phyloP scores from a whole-genome alignment of 2,888 invertebrate species.

The Oxyteleia sp. region DNA sequence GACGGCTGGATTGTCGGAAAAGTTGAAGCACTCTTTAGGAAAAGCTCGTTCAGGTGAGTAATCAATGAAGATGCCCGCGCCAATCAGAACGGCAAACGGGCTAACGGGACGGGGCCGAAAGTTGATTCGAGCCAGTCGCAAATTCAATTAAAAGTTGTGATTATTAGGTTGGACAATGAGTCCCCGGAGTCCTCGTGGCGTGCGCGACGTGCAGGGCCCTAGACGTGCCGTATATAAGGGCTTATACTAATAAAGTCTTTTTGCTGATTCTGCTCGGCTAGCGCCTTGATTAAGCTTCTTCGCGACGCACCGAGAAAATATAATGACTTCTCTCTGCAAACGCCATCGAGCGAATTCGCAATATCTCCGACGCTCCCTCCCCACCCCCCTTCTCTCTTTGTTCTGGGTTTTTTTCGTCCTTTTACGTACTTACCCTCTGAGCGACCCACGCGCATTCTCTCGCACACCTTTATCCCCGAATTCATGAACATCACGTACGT shows the following conservation, averaged over 20 bases:
- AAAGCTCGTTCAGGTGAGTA: conserved; percentile 76
- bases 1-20: conserved; percentile 46
- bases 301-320: conserved; percentile 87
- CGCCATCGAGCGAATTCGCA: conserved; percentile 78
- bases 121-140: conserved; percentile 84
- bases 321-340: conserved; percentile 85
- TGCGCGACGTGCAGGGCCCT: conserved; percentile 61
- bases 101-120: conserved; percentile 79
- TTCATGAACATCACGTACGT: conserved; percentile 76
- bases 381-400: conserved; percentile 36
- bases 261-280: conserved; percentile 87
- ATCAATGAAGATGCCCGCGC: conserved; percentile 77
- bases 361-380: conserved; percentile 57
- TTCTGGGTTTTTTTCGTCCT: conserved; percentile 55
- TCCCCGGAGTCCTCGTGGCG: conserved; percentile 78
- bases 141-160: conserved; percentile 87
- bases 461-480: conserved; percentile 71
- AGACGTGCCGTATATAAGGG: conserved; percentile 72
- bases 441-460: conserved; percentile 50
- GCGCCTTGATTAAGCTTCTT: conserved; percentile 86
- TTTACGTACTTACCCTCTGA: conserved; percentile 65
- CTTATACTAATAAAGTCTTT: conserved; percentile 86
- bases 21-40: conserved; percentile 59
- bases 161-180: conserved; percentile 87
- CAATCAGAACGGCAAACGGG: conserved; percentile 79